Conservation (phyloP, 2,888 invertebrate genomes). For the Unio pictorum region DNA sequence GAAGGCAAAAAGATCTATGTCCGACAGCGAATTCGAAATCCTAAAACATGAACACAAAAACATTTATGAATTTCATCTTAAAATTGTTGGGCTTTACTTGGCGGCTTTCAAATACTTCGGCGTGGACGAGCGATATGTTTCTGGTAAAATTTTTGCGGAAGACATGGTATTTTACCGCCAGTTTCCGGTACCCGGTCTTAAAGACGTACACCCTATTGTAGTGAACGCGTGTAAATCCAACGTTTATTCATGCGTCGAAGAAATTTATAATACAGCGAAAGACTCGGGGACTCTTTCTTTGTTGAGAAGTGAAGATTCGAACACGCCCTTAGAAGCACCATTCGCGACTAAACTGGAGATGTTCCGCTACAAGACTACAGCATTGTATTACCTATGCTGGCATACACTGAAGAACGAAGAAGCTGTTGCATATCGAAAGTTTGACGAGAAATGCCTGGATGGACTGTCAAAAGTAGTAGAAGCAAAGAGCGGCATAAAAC, state of each 20-base stretch:
- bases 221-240: slow-evolving; percentile 30
- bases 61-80: too few relatives aligned
- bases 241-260: slow-evolving; percentile 32
- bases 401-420: slow-evolving; percentile 41
- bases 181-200: slow-evolving; percentile 51
- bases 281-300: slow-evolving; percentile 27
- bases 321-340: slow-evolving; percentile 11
- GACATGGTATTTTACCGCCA: slow-evolving; percentile 39
- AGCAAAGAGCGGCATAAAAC: slow-evolving; percentile 9
- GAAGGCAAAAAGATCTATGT: too few relatives aligned
- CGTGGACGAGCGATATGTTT: slow-evolving; percentile 32
- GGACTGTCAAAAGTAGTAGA: slow-evolving; percentile 29
- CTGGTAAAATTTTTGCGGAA: slow-evolving; percentile 16
- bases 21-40: too few relatives aligned
- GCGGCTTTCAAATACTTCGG: slow-evolving; percentile 50
- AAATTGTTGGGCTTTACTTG: slow-evolving; percentile 35
- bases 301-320: neutral
- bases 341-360: slow-evolving; percentile 32
- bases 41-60: too few relatives aligned
- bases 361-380: slow-evolving; percentile 52
- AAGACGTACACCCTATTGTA: slow-evolving; percentile 25
- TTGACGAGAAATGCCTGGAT: slow-evolving; percentile 30
- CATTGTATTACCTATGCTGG: slow-evolving; percentile 63
- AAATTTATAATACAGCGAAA: slow-evolving; percentile 28
- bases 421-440: slow-evolving; percentile 24